These are phyloP conservation scores for Neopelma chrysocephalum DNA, from an alignment of 2,797 vertebrate genomes.

Conservation along the genomic window DNA sequence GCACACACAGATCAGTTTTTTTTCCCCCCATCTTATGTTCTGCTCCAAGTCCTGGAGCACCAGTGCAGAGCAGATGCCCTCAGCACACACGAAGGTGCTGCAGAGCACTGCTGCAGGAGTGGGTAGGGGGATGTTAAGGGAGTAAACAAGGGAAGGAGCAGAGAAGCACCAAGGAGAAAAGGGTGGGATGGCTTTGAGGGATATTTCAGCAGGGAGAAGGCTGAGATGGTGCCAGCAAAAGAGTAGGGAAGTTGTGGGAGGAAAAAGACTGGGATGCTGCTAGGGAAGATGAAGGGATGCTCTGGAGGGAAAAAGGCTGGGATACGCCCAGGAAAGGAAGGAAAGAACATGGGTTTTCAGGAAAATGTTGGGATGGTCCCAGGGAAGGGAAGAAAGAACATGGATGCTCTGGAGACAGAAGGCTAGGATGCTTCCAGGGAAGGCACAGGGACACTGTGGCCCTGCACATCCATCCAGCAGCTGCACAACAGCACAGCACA, in stretches of 20 bases:
- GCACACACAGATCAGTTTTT: not conserved
- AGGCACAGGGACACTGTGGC: not conserved
- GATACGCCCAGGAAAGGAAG: no score
- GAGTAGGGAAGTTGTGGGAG: not conserved
- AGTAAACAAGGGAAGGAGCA: not conserved
- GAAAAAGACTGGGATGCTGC: not conserved
- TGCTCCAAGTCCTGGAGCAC: not conserved
- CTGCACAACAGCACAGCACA: not conserved
- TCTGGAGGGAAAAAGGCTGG: not conserved
- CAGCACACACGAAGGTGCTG: fast-evolving
- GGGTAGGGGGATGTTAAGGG: not conserved
- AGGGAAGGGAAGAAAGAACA: not conserved
- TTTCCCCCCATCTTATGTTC: not conserved
- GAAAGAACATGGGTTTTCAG: not conserved
- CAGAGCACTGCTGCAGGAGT: not conserved
- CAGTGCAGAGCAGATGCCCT: not conserved
- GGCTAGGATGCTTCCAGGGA: not conserved
- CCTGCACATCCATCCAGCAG: not conserved
- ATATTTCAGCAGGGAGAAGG: not conserved
- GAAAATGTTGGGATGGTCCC: no score
- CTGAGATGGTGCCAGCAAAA: not conserved
- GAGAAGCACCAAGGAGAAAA: not conserved
- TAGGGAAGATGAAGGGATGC: not conserved
- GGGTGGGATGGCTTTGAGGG: not conserved
- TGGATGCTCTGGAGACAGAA: no score